Evolutionary conservation across 1,140 invertebrate species (phyloP), one percentile per base, ranked within the genome.

Genomic region (Berghia stephanieae): DNA sequence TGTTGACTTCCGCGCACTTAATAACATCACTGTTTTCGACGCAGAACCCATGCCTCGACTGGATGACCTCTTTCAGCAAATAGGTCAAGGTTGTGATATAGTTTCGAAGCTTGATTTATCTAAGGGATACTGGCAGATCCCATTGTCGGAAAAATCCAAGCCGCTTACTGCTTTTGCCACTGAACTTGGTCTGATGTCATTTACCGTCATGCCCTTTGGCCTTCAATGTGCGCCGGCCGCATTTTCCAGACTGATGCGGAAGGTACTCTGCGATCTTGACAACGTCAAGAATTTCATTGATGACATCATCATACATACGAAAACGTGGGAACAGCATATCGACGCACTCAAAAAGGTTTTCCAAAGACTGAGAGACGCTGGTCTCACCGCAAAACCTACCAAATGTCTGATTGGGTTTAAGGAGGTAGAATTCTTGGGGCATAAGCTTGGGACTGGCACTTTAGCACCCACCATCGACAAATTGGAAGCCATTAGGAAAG

Each of bases 101-200:
- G 13, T 76, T 63, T 21, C 38, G 16, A 79, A 74, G 49, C 31
- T 82, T 0, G 77, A 81, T 60, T 16, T 81, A 1, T 42, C 71
- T 4, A 80, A 82, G 31, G 76, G 83, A 24, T 82, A 80, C 74
- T 79, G 77, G 78, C 78, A 80, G 43, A 68, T 81, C 34, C 74
- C 46, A 0, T 38, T 81, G 10, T 16, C 13, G 10, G 57, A 75
- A 27, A 5, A 66, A 10, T 46, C 36, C 13, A 68, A 68, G 40
- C 42, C 34, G 10, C 18, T 67, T 2, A 81, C 70, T 3, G 75
- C 77, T 49, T 81, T 84, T 77, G 1, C 57, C 40, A 82, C 70
- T 3, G 52, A 60, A 1, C 16, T 60, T n/a, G 80, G 79, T 8
- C 49, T 71, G 13, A 79, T 68, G 44, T 18, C 75, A 57, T 84